These are phyloP conservation scores for Malthinus seriepunctatus DNA, from an alignment of 2,888 invertebrate genomes.

Conservation along the genomic window DNA sequence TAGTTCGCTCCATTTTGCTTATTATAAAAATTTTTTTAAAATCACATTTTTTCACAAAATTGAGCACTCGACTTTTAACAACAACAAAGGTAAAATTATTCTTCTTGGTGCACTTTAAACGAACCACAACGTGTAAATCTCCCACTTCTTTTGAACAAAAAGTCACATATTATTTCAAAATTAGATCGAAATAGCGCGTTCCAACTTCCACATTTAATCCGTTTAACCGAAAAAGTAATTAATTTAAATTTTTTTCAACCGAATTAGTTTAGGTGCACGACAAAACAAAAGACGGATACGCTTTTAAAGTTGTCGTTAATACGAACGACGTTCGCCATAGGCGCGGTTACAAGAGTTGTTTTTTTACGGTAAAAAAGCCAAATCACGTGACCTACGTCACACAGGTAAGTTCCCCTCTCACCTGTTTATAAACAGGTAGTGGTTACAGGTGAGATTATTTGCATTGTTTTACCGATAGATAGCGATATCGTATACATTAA, in stretches of 20 bases:
- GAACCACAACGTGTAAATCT: not conserved
- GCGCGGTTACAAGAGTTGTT: constrained; percentile 49
- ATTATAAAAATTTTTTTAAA: not conserved
- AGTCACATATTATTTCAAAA: not conserved
- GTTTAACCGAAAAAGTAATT: no score
- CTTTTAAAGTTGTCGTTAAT: constrained; percentile 33
- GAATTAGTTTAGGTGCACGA: no score
- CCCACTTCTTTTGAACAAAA: constrained; percentile 3
- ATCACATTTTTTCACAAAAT: not conserved
- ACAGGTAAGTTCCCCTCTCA: constrained; percentile 47
- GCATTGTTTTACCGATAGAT: constrained; percentile 33
- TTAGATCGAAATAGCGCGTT: constrained; percentile 9
- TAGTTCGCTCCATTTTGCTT: not conserved
- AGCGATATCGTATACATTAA: constrained; percentile 22
- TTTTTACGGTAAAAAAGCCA: constrained; percentile 49
- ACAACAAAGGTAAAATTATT: not conserved
- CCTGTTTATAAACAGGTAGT: constrained; percentile 44
- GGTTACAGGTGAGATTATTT: constrained; percentile 46
- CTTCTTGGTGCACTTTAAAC: not conserved
- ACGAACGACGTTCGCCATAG: constrained; percentile 41
- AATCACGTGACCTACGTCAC: constrained; percentile 47
- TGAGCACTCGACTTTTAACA: not conserved
- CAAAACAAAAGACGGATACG: constrained; percentile 16
- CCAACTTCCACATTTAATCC: no score
- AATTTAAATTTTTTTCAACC: no score